A percentile compares a stretch with the other conserved stretches of the same genome.
Conservation (phyloP, 2,888 invertebrate species). For the Agrochola lota region DNA sequence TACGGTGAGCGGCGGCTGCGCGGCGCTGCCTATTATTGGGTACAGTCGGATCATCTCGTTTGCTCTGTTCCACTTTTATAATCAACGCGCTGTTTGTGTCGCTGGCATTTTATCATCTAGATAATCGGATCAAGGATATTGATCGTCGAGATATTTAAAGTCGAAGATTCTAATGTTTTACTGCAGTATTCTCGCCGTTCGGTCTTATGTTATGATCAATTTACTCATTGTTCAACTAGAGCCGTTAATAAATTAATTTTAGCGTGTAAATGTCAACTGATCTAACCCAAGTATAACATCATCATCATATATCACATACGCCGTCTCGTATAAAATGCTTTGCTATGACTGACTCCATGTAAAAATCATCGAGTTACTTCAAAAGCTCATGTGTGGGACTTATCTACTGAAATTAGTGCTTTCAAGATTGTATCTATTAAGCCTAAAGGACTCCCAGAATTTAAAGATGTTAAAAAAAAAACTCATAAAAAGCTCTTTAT, state of each 20-base stretch:
- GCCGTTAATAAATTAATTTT: conserved; percentile 41
- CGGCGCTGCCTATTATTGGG: conserved; percentile 63
- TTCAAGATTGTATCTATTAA: not conserved
- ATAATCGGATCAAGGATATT: conserved; percentile 46
- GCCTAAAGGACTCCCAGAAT: not conserved
- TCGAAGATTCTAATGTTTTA: not conserved
- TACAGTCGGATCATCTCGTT: conserved; percentile 64
- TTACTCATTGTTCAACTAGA: conserved; percentile 41
- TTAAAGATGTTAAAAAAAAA: not conserved
- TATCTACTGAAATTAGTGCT: not conserved
- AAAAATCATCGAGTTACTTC: not conserved
- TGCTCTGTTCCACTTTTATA: conserved; percentile 52
- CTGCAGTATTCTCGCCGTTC: conserved; percentile 1
- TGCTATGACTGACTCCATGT: not conserved
- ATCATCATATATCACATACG: conserved; percentile 16
- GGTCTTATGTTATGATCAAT: conserved; percentile 39
- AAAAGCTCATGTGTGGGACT: not conserved
- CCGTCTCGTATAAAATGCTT: not conserved
- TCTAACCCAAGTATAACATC: conserved; percentile 48
- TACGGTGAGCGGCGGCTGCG: conserved; percentile 77
- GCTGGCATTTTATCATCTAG: conserved; percentile 28
- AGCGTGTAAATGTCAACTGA: conserved; percentile 45
- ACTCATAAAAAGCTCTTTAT: no score
- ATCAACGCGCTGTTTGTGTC: conserved; percentile 56
- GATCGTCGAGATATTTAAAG: conserved; percentile 26